These are phyloP conservation scores for Chymomyza procnemis DNA, from an alignment of 2,888 invertebrate genomes.

Conservation along the genomic window DNA sequence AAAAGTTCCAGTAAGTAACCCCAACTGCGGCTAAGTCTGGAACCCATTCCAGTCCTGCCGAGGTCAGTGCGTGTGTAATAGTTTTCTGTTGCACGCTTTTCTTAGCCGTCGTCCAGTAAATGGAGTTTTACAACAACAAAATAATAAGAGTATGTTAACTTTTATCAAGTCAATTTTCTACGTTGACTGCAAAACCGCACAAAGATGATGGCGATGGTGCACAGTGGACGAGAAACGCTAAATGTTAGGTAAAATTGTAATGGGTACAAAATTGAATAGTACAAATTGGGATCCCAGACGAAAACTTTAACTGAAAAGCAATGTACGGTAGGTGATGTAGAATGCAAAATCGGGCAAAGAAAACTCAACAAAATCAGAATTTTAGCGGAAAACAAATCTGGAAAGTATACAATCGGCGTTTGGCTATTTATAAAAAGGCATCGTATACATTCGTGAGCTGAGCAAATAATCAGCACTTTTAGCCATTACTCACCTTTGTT, in stretches of 20 bases:
- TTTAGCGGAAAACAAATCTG: too few species aligned
- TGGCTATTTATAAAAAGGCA: too few species aligned
- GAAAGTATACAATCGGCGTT: too few species aligned
- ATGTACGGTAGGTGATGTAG: too few species aligned
- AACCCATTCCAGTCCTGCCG: background rate
- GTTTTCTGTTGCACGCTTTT: background rate
- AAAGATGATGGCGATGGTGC: slow-evolving; percentile 22
- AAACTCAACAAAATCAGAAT: too few species aligned
- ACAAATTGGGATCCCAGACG: too few species aligned
- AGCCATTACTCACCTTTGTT: too few species aligned
- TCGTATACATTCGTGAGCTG: too few species aligned
- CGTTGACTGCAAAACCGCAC: slow-evolving; percentile 60
- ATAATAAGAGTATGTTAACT: slow-evolving; percentile 41
- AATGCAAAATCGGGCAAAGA: too few species aligned
- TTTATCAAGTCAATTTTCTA: slow-evolving; percentile 70
- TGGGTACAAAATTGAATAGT: too few species aligned
- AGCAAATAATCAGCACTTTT: too few species aligned
- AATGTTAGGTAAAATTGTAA: background rate
- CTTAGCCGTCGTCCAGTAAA: slow-evolving; percentile 31
- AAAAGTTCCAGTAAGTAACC: slow-evolving; percentile 1
- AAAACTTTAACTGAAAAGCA: too few species aligned
- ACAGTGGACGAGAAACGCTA: background rate
- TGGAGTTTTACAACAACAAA: slow-evolving; percentile 40
- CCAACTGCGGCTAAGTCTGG: background rate
- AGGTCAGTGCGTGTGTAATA: background rate